phyloP scores from a whole-genome alignment of 1,140 invertebrate species.

The Philaenus spumarius region DNA sequence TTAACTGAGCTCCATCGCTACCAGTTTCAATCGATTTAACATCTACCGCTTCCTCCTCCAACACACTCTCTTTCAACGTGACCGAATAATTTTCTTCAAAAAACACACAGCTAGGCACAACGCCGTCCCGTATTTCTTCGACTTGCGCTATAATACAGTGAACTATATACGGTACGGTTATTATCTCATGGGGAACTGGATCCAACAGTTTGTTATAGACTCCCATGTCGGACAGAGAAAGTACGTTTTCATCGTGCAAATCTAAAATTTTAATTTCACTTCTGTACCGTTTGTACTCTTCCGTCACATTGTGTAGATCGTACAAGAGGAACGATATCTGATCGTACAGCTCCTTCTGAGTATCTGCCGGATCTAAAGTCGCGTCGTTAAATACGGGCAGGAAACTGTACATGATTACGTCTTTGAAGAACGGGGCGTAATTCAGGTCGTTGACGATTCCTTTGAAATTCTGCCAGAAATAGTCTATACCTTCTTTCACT shows the following conservation, averaged over 20 bases:
- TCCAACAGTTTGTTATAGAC: constrained; percentile 32
- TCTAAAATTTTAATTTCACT: neutral
- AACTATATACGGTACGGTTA: neutral
- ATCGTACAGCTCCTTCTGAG: constrained; percentile 43
- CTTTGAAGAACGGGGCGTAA: neutral
- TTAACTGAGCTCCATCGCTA: too few species aligned
- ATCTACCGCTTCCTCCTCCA: too few species aligned
- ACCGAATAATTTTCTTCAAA: too few species aligned
- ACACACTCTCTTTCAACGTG: too few species aligned
- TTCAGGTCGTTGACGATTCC: neutral
- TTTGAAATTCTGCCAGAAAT: neutral
- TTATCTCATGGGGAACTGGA: neutral
- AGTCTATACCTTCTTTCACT: neutral
- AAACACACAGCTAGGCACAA: too few species aligned
- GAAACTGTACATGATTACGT: neutral
- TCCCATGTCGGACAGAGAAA: constrained; percentile 44
- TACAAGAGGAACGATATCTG: constrained; percentile 44
- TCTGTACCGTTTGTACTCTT: constrained; percentile 38
- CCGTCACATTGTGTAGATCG: constrained; percentile 45
- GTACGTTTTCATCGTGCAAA: neutral
- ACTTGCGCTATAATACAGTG: neutral
- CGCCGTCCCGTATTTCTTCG: too few species aligned
- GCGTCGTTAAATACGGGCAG: neutral
- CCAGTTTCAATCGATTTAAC: too few species aligned
- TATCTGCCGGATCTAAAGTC: constrained; percentile 13